Conservation (phyloP, 1,140 invertebrate genomes). For the Sesamia nonagrioides region DNA sequence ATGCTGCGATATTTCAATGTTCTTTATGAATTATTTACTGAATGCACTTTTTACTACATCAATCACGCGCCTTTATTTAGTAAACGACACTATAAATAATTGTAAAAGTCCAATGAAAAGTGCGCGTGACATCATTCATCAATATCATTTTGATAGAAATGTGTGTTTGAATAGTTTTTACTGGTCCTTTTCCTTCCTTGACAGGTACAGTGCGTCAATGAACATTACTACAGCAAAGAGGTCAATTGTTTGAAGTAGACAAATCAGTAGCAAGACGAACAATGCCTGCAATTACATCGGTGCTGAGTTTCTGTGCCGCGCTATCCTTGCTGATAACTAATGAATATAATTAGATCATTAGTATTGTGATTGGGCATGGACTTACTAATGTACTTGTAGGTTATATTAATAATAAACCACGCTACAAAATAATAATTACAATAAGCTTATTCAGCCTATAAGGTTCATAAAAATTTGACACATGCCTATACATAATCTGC, state of each 20-base stretch:
- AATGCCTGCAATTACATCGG: constrained; percentile 42
- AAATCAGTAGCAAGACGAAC: constrained; percentile 33
- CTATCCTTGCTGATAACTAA: constrained; percentile 48
- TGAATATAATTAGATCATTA: constrained; percentile 52
- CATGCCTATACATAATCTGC: too few relatives aligned
- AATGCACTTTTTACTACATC: too few relatives aligned
- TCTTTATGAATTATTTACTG: too few relatives aligned
- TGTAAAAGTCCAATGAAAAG: too few relatives aligned
- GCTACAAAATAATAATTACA: too few relatives aligned
- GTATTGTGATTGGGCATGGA: constrained; percentile 32
- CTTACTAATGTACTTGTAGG: not conserved
- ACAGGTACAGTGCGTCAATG: not conserved
- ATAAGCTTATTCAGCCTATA: too few relatives aligned
- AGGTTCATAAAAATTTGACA: too few relatives aligned
- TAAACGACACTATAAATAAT: too few relatives aligned
- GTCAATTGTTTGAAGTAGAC: constrained; percentile 32
- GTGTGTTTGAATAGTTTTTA: not conserved
- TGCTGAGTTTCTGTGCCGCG: constrained; percentile 45
- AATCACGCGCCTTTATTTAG: too few relatives aligned
- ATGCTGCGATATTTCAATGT: too few relatives aligned
- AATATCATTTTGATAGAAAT: not conserved
- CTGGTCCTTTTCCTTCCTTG: constrained; percentile 25
- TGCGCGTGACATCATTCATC: too few relatives aligned
- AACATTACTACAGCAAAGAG: constrained; percentile 29
- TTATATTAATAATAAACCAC: not conserved